phyloP scores from a whole-genome alignment of 2,888 invertebrate species.

The Notodromas monacha region DNA sequence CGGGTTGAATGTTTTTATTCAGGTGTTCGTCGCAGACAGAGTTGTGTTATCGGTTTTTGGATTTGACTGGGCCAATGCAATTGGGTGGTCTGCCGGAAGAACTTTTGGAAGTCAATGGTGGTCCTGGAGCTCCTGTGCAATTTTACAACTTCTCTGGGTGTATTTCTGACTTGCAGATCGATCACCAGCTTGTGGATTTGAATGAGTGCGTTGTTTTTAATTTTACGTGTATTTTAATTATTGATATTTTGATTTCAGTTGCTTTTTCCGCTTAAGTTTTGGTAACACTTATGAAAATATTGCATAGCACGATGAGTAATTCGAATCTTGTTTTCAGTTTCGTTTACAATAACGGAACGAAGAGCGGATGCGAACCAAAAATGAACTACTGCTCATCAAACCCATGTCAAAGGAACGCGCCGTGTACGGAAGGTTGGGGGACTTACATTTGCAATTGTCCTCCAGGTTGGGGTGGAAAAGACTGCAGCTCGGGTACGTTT shows the following conservation, averaged over 20 bases:
- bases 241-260: background rate
- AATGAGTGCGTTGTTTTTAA: constrained; percentile 30
- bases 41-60: constrained; percentile 35
- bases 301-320: background rate
- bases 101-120: too few relatives aligned
- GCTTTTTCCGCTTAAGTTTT: background rate
- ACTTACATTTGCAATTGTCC: constrained; percentile 54
- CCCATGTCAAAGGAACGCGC: constrained; percentile 60
- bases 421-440: constrained; percentile 57
- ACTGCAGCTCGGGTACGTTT: constrained; percentile 44
- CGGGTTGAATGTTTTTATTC: constrained; percentile 10
- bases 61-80: constrained; percentile 59
- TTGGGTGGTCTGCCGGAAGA: constrained; percentile 69
- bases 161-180: constrained; percentile 53
- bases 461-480: constrained; percentile 53
- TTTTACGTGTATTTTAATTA: too few relatives aligned
- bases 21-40: constrained; percentile 20
- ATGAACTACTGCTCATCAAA: constrained; percentile 41
- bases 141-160: constrained; percentile 54
- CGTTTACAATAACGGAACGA: constrained; percentile 62
- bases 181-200: constrained; percentile 52
- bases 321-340: constrained; percentile 20
- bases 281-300: background rate
- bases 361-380: constrained; percentile 56
- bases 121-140: background rate